phyloP scores from a whole-genome alignment of 1,140 invertebrate species.

The Samia ricini region DNA sequence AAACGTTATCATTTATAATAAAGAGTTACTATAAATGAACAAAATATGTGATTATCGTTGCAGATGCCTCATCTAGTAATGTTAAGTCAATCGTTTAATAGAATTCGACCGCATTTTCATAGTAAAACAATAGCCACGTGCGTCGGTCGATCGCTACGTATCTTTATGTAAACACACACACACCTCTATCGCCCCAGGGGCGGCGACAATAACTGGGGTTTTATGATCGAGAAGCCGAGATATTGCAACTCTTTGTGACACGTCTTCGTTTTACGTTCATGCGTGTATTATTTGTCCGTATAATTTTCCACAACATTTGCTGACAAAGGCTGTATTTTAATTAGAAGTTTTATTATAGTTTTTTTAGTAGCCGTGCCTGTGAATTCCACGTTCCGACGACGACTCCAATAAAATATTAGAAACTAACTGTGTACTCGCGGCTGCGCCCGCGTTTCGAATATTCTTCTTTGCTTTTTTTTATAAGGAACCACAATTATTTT shows the following conservation, averaged over 20 bases:
- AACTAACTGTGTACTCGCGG: too few relatives aligned
- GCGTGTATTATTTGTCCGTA: background rate
- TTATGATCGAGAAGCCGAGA: background rate
- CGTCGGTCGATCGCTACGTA: background rate
- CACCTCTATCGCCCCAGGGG: background rate
- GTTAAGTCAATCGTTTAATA: background rate
- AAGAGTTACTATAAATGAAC: too few relatives aligned
- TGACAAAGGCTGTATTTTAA: too few relatives aligned
- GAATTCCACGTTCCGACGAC: too few relatives aligned
- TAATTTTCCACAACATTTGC: background rate
- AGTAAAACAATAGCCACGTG: background rate
- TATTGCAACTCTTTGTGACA: background rate
- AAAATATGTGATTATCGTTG: background rate
- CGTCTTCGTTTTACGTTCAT: background rate
- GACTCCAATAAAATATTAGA: too few relatives aligned
- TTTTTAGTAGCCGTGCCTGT: too few relatives aligned
- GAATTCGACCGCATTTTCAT: background rate
- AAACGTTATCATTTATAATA: too few relatives aligned
- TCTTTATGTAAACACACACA: background rate
- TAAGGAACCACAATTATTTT: too few relatives aligned
- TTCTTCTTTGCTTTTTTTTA: too few relatives aligned
- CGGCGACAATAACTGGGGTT: background rate
- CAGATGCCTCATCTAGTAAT: background rate
- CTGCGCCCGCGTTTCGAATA: too few relatives aligned
- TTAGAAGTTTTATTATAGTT: too few relatives aligned